Conservation (phyloP, 2,797 vertebrate species). For the Hydrophis major region DNA sequence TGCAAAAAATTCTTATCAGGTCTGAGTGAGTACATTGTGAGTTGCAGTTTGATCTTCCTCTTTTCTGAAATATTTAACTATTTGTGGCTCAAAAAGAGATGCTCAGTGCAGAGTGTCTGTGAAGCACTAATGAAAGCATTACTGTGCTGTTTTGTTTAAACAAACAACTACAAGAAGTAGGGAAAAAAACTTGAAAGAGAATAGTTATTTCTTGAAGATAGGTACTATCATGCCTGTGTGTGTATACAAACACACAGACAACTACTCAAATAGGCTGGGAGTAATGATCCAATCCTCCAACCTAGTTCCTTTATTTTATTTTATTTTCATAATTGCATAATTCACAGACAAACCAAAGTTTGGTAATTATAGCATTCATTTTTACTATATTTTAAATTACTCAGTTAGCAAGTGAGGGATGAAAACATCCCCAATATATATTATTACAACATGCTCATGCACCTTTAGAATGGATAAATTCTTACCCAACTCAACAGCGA, state of each 20-base stretch:
- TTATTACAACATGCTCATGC: neutral
- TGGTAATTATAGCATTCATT: neutral
- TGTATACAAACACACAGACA: neutral
- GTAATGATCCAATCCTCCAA: neutral
- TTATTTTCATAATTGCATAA: slow-evolving; percentile 2
- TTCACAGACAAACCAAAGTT: neutral
- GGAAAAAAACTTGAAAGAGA: neutral
- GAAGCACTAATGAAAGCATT: neutral
- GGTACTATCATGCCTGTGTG: neutral
- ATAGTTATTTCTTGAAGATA: neutral
- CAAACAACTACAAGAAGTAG: neutral
- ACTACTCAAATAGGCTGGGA: neutral
- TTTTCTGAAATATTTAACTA: neutral
- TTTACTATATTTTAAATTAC: slow-evolving; percentile 42
- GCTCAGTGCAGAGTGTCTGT: neutral
- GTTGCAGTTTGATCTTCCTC: neutral
- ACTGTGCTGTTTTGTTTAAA: neutral
- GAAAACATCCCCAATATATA: slow-evolving; percentile 22
- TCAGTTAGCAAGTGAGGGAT: neutral
- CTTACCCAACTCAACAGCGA: neutral
- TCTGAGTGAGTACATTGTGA: neutral
- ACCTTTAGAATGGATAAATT: slow-evolving; percentile 20
- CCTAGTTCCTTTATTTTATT: neutral
- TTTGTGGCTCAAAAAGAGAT: neutral
- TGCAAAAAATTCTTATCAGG: neutral